phyloP scores from a whole-genome alignment of 2,797 vertebrate species.

The Salarias fasciatus region DNA sequence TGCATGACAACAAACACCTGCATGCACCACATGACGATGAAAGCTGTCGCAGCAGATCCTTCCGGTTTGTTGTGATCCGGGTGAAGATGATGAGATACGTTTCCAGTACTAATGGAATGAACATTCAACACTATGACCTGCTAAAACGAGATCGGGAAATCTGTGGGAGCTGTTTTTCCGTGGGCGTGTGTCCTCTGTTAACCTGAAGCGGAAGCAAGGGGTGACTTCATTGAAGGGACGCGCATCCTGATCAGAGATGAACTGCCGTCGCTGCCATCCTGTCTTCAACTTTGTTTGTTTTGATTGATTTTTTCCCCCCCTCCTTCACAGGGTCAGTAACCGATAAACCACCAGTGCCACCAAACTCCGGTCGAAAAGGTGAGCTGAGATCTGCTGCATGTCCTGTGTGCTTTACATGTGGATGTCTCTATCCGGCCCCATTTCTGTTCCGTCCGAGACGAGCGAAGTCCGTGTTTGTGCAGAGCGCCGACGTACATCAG shows the following conservation, averaged over 20 bases:
- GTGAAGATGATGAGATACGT: conserved; percentile 4
- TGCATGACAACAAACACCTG: conserved; percentile 63
- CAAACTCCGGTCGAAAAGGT: conserved; percentile 97
- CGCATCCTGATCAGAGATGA: no score
- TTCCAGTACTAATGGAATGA: conserved; percentile 54
- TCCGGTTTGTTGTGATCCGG: conserved; percentile 23
- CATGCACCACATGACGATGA: conserved; percentile 60
- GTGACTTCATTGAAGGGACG: neutral
- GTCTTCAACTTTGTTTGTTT: conserved; percentile 35
- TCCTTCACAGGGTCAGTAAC: conserved; percentile 92
- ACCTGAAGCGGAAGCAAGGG: neutral
- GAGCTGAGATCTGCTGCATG: conserved; percentile 83
- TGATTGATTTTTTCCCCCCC: conserved; percentile 30
- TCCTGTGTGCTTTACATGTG: no score
- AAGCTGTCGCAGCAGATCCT: conserved; percentile 14
- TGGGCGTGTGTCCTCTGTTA: neutral
- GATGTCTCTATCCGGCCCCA: conserved; percentile 22
- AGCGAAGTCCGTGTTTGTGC: conserved; percentile 62
- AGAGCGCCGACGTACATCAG: conserved; percentile 18
- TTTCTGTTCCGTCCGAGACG: conserved; percentile 22
- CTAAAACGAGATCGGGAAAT: no score
- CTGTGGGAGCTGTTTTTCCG: conserved; percentile 11
- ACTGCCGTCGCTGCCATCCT: conserved; percentile 3
- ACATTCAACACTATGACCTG: conserved; percentile 20
- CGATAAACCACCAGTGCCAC: conserved; percentile 92